Evolutionary conservation across 2,113 vertebrate genomes (phyloP).

Genomic region (Propithecus coquereli): DNA sequence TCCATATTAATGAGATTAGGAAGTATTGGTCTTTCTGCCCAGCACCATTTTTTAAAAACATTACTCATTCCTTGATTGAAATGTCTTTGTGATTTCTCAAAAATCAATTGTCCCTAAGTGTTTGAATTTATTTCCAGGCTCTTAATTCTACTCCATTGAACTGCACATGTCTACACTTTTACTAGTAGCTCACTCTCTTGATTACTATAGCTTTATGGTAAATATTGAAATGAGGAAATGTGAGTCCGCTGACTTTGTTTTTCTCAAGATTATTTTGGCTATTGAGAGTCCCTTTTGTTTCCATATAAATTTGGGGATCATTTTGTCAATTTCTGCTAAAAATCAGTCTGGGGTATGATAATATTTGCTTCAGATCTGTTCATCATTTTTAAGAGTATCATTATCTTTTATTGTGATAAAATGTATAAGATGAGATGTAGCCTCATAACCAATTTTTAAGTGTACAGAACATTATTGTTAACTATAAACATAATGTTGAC

Average conservation of each 20-base stretch:
- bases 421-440: background rate
- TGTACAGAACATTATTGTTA: background rate
- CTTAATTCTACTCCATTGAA: background rate
- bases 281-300: background rate
- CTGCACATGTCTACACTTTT: background rate
- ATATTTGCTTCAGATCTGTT: no score
- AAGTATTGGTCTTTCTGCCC: background rate
- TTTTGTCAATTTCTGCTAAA: background rate
- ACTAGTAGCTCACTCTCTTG: background rate
- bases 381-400: background rate
- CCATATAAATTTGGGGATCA: background rate
- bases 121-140: background rate
- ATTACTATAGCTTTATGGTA: background rate
- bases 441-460: background rate
- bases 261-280: background rate
- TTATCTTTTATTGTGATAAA: background rate
- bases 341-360: background rate
- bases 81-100: background rate
- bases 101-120: background rate
- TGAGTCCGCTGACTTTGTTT: background rate
- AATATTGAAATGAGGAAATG: background rate
- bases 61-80: background rate
- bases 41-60: background rate
- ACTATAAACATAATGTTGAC: background rate
- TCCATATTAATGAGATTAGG: background rate